Conservation (phyloP, 1,140 invertebrate genomes). For the Lanistes nyassanus region DNA sequence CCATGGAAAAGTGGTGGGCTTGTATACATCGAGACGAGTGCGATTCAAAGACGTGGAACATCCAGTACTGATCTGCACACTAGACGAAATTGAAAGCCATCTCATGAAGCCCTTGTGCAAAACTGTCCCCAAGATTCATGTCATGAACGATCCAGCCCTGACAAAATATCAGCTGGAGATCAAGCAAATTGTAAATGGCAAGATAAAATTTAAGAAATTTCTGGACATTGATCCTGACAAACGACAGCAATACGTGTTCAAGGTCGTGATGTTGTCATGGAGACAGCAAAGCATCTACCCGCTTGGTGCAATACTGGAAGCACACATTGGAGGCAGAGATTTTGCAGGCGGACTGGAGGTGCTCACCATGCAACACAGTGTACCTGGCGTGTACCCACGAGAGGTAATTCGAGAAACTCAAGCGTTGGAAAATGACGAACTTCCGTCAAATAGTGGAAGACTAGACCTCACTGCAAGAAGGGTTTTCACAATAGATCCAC, state of each 20-base stretch:
- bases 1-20: slow-evolving; percentile 47
- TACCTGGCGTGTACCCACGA: slow-evolving; percentile 30
- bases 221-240: slow-evolving; percentile 29
- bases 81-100: slow-evolving; percentile 43
- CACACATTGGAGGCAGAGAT: slow-evolving; percentile 25
- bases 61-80: slow-evolving; percentile 51
- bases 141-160: slow-evolving; percentile 29
- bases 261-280: slow-evolving; percentile 43
- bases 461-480: slow-evolving; percentile 70
- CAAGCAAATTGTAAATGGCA: slow-evolving; percentile 28
- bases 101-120: slow-evolving; percentile 56
- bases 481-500: slow-evolving; percentile 96
- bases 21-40: slow-evolving; percentile 32
- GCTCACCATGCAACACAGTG: slow-evolving; percentile 33
- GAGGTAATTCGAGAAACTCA: slow-evolving; percentile 26
- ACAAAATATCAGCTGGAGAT: slow-evolving; percentile 22
- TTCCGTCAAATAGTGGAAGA: slow-evolving; percentile 76
- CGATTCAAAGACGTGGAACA: slow-evolving; percentile 31
- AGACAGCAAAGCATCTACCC: slow-evolving; percentile 33
- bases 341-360: slow-evolving; percentile 32
- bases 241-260: slow-evolving; percentile 34
- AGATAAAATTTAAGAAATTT: slow-evolving; percentile 23
- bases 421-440: background rate
- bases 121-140: slow-evolving; percentile 54
- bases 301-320: slow-evolving; percentile 35